Evolutionary conservation across 1,140 invertebrate species (phyloP), one percentile per base, ranked within the genome.

Genomic region (Cherax quadricarinatus): DNA sequence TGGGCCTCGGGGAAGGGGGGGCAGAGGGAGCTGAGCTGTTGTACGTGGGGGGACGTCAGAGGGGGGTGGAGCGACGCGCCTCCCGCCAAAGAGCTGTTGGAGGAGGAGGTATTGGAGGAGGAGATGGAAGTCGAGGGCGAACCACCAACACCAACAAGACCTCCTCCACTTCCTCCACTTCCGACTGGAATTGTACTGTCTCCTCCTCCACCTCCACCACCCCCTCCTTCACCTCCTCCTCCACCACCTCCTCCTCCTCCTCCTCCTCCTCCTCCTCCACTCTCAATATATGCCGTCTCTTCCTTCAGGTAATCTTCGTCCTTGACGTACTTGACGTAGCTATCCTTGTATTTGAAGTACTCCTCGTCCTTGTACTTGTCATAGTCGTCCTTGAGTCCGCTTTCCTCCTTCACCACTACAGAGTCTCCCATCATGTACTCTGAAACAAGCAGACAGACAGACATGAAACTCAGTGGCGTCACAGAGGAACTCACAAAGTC

Each of bases 1-100:
- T 91, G 89, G 21, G 89, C 89, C 89, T 91, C 89, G 84, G 89
- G 89, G 75, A 91, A 91, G 53, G 89, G 89, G 3, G 89, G 89
- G 60, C 89, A 91, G 12, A 91, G 89, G 73, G 89, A 91, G 48
- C 89, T 91, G n/a, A 91, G 84, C 30, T 86, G 83, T 73, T 91
- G 89, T 18, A 91, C 89, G 51, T 91, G 89, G 16, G 89, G 83
- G 89, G 89, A 91, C 14, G 89, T 91, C 21, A 91, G 84, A 12
- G 89, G 89, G 12, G 89, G 89, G 60, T 84, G 82, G n/a, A 57
- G 73, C 49, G 78, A 81, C 16, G n/a, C 79, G 21, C 87, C 87
- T 1, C 53, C 53, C 18, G 51, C 24, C 53, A 84, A 30, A 18
- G 82, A 57, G 4, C 24, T 30, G 57, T 21, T 57, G 86, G 89